phyloP scores from a whole-genome alignment of 2,113 vertebrate genomes.

The Peromyscus californicus region DNA sequence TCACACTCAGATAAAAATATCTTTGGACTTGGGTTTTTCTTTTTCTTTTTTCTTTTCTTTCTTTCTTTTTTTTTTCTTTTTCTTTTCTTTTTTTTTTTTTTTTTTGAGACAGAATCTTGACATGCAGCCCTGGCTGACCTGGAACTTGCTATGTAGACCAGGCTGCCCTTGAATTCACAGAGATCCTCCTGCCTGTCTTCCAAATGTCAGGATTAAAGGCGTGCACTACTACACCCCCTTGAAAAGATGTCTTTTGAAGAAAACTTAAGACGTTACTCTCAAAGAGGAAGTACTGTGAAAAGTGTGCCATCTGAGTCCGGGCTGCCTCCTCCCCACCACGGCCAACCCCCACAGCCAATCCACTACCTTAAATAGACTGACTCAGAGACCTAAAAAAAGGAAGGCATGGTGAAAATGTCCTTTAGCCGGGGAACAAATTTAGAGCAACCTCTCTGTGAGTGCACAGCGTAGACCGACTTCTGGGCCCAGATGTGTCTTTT shows the following conservation, averaged over 20 bases:
- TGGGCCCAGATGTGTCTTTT: conserved; percentile 41
- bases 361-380: conserved; percentile 34
- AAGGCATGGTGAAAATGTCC: conserved; percentile 22
- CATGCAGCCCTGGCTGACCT: background rate
- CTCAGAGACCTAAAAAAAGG: conserved; percentile 4
- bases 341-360: background rate
- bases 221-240: too few relatives aligned
- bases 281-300: background rate
- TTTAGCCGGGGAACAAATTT: conserved; percentile 56
- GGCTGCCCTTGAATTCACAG: background rate
- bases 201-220: background rate
- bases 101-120: background rate
- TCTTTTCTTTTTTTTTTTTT: background rate
- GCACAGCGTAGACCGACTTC: conserved; percentile 46
- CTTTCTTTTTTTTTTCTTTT: background rate
- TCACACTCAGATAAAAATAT: background rate
- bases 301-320: background rate
- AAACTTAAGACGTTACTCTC: conserved; percentile 16
- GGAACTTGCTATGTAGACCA: background rate
- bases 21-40: background rate
- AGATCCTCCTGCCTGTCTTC: background rate
- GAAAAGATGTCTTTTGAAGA: background rate
- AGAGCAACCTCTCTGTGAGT: background rate
- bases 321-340: background rate
- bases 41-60: background rate